Evolutionary conservation across 2,888 invertebrate genomes (phyloP), one percentile per base, ranked within the genome.

Genomic region (Neocrepidodera transversa): DNA sequence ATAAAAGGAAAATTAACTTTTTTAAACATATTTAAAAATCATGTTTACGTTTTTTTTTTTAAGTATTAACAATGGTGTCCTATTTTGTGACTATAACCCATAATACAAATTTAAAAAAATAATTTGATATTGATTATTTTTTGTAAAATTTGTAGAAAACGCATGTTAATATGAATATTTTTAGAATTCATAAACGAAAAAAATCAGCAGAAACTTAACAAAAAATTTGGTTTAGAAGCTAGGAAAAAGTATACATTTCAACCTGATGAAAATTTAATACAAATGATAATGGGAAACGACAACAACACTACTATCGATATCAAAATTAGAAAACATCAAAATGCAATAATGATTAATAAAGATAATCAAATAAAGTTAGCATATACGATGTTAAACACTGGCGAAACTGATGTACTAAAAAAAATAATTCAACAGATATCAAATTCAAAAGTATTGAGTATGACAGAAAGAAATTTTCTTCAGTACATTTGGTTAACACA

Each of bases 391-490:
- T 16, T 63, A 0, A 65, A 64, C 42, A 48, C 50, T 16, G 43
- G 53, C 26, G 32, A 55, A 28, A 18, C 42, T 30, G 26, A 42
- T 32, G 58, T 67, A 20, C 23, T 68, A 16, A 43, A 64, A 28
- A 56, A 17, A 26, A 60, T 67, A 20, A 47, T 69, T 16, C 8
- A 52, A 1, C 49, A 20, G 38, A 35, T 69, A 10, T 49, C 56
- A 28, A 50, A 26, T 38, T 59, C 60, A 58, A 20, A 40, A 23
- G 11, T n/a, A 2, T 50, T 67, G 6, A 58, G 55, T 36, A 18
- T 13, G n/a, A 62, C 55, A 56, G 67, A 69, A 58, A 51, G 50
- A 14, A 57, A 56, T 10, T 66, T 67, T 51, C 28, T 69, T 14
- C 42, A 45, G n/a, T 64, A 67, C 40, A 32, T 66, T 2, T 68